Percentiles rank a stretch among this genome's conserved stretches.
These are phyloP conservation scores for Acomys russatus DNA, from an alignment of 2,797 vertebrate genomes.

Conservation along the genomic window DNA sequence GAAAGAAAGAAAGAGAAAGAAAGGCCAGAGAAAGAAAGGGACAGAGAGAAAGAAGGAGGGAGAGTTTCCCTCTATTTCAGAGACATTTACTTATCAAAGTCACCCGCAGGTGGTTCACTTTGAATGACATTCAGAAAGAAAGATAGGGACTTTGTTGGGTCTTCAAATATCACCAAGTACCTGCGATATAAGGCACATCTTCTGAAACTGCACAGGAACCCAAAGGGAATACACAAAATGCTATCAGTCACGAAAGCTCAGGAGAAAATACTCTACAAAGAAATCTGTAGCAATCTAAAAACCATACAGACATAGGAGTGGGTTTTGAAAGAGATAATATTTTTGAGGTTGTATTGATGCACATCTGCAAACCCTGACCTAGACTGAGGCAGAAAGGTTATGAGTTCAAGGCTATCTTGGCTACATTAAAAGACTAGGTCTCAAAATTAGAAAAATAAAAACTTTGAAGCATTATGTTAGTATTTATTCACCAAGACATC, in stretches of 20 bases:
- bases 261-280: background rate
- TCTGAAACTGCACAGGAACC: background rate
- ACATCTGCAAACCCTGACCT: background rate
- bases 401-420: background rate
- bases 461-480: background rate
- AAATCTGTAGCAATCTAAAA: background rate
- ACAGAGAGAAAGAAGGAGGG: too few relatives aligned
- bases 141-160: background rate
- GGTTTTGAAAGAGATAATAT: background rate
- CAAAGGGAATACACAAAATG: background rate
- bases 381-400: background rate
- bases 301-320: background rate
- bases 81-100: background rate
- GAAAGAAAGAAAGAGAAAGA: too few relatives aligned
- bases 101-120: background rate
- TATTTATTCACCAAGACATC: background rate
- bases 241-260: background rate
- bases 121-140: conserved; percentile 2
- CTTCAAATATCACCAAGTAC: background rate
- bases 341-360: background rate
- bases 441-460: background rate
- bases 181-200: background rate
- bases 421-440: background rate
- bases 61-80: background rate
- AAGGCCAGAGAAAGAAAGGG: too few relatives aligned